Evolutionary conservation across 2,797 vertebrate genomes (phyloP).

Genomic region (Alectoris magna): DNA sequence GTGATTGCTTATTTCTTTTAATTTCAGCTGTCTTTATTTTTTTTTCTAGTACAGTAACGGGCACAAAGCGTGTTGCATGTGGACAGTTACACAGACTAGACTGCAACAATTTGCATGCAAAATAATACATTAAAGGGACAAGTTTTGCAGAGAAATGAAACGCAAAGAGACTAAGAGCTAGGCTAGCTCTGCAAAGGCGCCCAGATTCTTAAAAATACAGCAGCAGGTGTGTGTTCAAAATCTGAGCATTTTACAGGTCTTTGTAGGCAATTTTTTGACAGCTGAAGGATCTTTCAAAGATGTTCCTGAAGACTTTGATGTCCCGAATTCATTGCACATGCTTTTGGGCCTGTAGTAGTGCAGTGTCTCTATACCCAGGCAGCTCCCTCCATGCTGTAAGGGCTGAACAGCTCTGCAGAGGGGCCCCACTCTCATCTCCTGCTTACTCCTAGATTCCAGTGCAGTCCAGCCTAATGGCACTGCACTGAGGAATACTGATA

Average conservation of each 20-base stretch:
- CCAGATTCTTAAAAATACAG: not conserved
- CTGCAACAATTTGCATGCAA: not conserved
- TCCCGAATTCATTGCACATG: not conserved
- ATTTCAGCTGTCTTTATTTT: not conserved
- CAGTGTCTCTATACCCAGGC: not conserved
- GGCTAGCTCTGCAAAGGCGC: not conserved
- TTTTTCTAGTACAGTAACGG: not conserved
- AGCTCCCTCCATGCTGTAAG: not conserved
- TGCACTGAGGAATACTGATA: not conserved
- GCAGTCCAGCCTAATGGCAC: not conserved
- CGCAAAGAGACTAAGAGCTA: not conserved
- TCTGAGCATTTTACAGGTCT: not conserved
- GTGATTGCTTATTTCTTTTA: not conserved
- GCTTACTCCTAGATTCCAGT: not conserved
- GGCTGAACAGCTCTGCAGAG: not conserved
- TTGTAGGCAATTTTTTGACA: not conserved
- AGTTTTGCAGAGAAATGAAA: not conserved
- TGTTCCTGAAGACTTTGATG: not conserved
- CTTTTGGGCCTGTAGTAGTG: not conserved
- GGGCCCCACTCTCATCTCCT: too few relatives aligned
- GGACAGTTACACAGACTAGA: not conserved
- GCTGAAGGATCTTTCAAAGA: not conserved
- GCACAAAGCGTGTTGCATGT: not conserved
- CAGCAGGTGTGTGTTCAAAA: not conserved
- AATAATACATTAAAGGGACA: not conserved